Conservation (phyloP, 2,797 vertebrate genomes). For the Neopelma chrysocephalum region DNA sequence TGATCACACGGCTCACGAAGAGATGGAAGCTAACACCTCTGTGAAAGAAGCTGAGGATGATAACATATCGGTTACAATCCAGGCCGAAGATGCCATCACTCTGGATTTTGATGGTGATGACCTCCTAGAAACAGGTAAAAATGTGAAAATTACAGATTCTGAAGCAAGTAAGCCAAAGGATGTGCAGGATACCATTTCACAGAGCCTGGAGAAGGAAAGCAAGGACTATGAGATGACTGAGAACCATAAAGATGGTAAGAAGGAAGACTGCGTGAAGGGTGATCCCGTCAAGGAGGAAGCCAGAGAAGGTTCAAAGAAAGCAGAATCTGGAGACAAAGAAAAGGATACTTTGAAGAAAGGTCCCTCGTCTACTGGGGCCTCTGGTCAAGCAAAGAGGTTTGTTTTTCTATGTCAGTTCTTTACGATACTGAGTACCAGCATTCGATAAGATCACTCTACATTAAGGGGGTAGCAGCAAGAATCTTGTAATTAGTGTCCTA, state of each 20-base stretch:
- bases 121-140: constrained; percentile 99
- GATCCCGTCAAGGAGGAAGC: constrained; percentile 93
- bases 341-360: constrained; percentile 99
- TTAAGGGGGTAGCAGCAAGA: constrained; percentile 99
- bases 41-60: constrained; percentile 96
- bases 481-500: constrained; percentile 93
- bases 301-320: constrained; percentile 96
- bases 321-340: constrained; percentile 98
- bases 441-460: constrained; percentile 95
- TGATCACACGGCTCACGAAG: constrained; percentile 86
- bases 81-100: constrained; percentile 99
- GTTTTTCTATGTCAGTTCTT: constrained; percentile 99
- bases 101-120: constrained; percentile 99
- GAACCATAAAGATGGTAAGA: constrained; percentile 95
- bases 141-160: constrained; percentile 99
- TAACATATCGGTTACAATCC: constrained; percentile 99
- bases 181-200: constrained; percentile 87
- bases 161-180: constrained; percentile 93
- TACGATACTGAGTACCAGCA: constrained; percentile 98
- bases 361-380: constrained; percentile 96
- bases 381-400: constrained; percentile 99
- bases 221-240: constrained; percentile 87
- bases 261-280: constrained; percentile 90
- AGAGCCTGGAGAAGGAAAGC: constrained; percentile 90
- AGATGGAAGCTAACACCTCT: constrained; percentile 87